A percentile compares a stretch with the other conserved stretches of the same genome.
phyloP scores from a whole-genome alignment of 2,113 vertebrate genomes.

The Edolisoma coerulescens region DNA sequence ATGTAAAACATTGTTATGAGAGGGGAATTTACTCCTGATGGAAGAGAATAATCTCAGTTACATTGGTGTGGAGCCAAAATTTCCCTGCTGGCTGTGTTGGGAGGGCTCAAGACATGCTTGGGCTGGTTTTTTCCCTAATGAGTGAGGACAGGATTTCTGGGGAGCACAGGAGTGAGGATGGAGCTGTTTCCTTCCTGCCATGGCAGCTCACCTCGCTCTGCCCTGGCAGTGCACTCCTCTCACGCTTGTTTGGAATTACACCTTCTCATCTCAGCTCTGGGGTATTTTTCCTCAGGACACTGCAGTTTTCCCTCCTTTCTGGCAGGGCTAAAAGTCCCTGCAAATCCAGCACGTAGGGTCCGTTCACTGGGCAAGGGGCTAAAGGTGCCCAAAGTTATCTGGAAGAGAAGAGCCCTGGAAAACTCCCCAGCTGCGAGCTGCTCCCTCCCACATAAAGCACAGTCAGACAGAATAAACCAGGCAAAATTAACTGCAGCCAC shows the following conservation, averaged over 20 bases:
- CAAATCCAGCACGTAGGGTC: not conserved
- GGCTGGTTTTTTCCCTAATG: not conserved
- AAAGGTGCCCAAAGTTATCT: not conserved
- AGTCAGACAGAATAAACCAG: not conserved
- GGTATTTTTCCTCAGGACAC: not conserved
- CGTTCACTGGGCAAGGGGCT: not conserved
- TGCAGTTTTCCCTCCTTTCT: not conserved
- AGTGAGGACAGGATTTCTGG: not conserved
- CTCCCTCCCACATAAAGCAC: not conserved
- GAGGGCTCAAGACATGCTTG: not conserved
- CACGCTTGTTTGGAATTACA: not conserved
- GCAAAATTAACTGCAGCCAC: not conserved
- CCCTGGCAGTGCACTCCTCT: not conserved
- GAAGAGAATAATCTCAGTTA: not conserved
- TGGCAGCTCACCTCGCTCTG: fast-evolving
- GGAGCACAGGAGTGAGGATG: not conserved
- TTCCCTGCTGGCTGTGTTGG: not conserved
- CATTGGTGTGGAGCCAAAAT: not conserved
- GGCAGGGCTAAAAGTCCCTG: not conserved
- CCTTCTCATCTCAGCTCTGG: not conserved
- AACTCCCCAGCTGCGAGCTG: not conserved
- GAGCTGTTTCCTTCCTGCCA: not conserved
- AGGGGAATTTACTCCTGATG: not conserved
- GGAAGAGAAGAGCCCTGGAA: not conserved
- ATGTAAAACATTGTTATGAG: not conserved